A percentile compares a stretch with the other conserved stretches of the same genome.
phyloP scores from a whole-genome alignment of 2,888 invertebrate species.

The Panorpa germanica region DNA sequence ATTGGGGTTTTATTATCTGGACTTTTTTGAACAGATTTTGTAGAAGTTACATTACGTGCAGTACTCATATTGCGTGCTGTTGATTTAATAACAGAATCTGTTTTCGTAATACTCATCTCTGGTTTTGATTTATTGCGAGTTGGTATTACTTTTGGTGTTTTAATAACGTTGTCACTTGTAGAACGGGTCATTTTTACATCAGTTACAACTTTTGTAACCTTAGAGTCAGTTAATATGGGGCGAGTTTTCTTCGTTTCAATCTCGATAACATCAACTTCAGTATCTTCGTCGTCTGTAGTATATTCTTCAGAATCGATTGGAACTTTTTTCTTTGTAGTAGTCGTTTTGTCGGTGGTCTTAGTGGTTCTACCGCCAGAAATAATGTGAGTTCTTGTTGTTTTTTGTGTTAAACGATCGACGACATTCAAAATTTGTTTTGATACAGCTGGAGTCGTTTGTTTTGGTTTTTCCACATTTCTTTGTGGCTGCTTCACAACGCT shows the following conservation, averaged over 20 bases:
- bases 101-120: conserved; percentile 27
- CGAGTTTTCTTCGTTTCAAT: background rate
- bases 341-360: background rate
- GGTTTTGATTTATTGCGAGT: conserved; percentile 29
- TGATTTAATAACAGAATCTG: conserved; percentile 19
- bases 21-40: conserved; percentile 11
- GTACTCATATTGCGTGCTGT: conserved; percentile 12
- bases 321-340: background rate
- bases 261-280: background rate
- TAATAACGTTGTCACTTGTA: conserved; percentile 34
- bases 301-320: background rate
- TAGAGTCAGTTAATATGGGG: conserved; percentile 12
- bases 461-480: conserved; percentile 12
- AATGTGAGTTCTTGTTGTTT: too few relatives aligned
- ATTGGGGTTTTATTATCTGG: conserved; percentile 11
- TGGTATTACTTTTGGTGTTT: conserved; percentile 26
- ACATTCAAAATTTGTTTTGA: too few relatives aligned
- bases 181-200: conserved; percentile 32
- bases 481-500: too few relatives aligned
- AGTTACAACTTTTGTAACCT: conserved; percentile 23
- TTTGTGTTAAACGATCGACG: too few relatives aligned
- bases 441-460: conserved; percentile 9
- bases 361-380: background rate
- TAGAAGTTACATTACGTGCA: conserved; percentile 13
- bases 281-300: conserved; percentile 3